A percentile compares a stretch with the other conserved stretches of the same genome.
Evolutionary conservation across 2,797 vertebrate genomes (phyloP).

Genomic region (Clarias platycephalus): DNA sequence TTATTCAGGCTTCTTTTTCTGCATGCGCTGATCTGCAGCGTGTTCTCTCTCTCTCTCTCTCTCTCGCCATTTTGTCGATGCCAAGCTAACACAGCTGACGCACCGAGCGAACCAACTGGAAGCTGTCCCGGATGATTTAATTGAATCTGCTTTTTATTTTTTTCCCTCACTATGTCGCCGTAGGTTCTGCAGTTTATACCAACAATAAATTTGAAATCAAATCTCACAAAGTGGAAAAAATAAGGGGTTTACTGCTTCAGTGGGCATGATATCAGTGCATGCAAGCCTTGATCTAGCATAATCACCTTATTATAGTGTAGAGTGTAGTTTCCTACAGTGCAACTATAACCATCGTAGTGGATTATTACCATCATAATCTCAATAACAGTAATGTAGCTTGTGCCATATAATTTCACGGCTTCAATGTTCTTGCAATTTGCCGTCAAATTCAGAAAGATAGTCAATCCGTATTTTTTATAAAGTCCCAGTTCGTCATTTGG

Average conservation of each 20-base stretch:
- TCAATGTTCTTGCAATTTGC: not conserved
- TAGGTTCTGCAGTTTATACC: not conserved
- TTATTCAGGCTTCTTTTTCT: constrained; percentile 43
- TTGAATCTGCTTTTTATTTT: not conserved
- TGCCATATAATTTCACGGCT: not conserved
- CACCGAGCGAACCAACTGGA: constrained; percentile 12
- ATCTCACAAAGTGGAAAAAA: not conserved
- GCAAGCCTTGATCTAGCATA: not conserved
- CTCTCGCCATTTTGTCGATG: not conserved
- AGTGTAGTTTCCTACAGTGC: not conserved
- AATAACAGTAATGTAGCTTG: not conserved
- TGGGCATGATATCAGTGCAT: not conserved
- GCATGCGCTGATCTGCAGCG: not conserved
- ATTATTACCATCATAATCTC: not conserved
- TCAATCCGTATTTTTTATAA: not conserved
- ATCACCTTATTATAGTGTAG: not conserved
- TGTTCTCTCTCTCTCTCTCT: not conserved
- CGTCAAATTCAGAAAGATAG: not conserved
- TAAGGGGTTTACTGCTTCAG: not conserved
- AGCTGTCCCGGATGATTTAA: constrained; percentile 33
- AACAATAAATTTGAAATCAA: not conserved
- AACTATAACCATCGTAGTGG: too few relatives aligned
- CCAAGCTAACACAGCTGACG: constrained; percentile 38
- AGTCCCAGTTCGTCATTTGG: not conserved
- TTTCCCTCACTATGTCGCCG: not conserved